Conservation (phyloP, 1,140 invertebrate species). For the Wasmannia auropunctata region DNA sequence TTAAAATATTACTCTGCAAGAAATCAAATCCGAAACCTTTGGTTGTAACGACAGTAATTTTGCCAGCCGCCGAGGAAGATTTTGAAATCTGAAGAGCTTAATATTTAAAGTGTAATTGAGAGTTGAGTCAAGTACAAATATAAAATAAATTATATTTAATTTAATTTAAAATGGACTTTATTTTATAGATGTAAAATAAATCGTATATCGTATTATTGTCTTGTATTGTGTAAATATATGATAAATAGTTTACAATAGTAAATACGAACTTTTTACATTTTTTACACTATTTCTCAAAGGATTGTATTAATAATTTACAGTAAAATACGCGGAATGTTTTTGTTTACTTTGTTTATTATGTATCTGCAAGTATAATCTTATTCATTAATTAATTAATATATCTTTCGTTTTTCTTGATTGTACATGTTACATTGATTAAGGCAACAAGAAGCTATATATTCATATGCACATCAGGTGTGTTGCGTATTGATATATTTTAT, state of each 20-base stretch:
- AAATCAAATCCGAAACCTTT: conserved; percentile 76
- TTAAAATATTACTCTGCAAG: conserved; percentile 79
- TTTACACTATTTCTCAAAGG: background rate
- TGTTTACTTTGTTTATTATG: conserved; percentile 56
- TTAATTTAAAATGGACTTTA: background rate
- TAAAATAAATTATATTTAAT: background rate
- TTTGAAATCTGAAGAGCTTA: conserved; percentile 77
- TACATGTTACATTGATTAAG: conserved; percentile 64
- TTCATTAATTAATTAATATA: conserved; percentile 62
- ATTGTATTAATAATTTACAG: conserved; percentile 1
- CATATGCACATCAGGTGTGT: conserved; percentile 47
- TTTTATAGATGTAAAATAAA: background rate
- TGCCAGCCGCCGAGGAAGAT: conserved; percentile 81
- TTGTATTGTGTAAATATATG: background rate
- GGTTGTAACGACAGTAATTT: conserved; percentile 67
- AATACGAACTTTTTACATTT: background rate
- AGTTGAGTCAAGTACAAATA: background rate
- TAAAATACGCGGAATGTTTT: background rate
- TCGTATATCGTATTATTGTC: background rate
- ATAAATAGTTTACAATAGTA: background rate
- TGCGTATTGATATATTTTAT: conserved; percentile 33
- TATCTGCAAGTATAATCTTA: conserved; percentile 57
- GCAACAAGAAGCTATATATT: conserved; percentile 64
- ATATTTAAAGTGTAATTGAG: background rate
- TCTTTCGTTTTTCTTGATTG: conserved; percentile 62